Percentiles rank a stretch among this genome's conserved stretches.
These are phyloP conservation scores for Agrotis clavis DNA, from an alignment of 2,888 invertebrate species.

Conservation along the genomic window DNA sequence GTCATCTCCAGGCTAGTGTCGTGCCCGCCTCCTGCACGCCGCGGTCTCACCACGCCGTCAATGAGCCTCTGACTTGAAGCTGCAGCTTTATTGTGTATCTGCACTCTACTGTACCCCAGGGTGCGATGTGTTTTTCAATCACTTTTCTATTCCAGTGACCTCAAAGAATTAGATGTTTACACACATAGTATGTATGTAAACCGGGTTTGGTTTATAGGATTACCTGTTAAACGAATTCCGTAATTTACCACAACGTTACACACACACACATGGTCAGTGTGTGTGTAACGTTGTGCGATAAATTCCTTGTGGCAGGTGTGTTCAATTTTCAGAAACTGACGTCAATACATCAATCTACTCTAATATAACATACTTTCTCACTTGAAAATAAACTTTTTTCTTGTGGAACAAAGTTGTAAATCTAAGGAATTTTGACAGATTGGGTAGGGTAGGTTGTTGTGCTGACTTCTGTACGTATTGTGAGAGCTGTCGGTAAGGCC, in stretches of 20 bases:
- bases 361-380: too few relatives aligned
- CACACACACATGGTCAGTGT: not conserved
- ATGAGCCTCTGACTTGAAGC: slow-evolving; percentile 20
- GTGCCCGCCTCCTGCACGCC: slow-evolving; percentile 1
- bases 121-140: not conserved
- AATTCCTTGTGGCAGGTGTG: slow-evolving; percentile 28
- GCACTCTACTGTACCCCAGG: not conserved
- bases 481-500: slow-evolving; percentile 29
- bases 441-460: too few relatives aligned
- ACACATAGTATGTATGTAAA: slow-evolving; percentile 7
- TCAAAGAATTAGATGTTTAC: not conserved
- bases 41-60: slow-evolving; percentile 20
- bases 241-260: too few relatives aligned
- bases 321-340: not conserved
- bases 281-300: slow-evolving; percentile 6
- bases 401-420: too few relatives aligned
- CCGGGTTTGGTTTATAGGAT: not conserved
- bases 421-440: too few relatives aligned
- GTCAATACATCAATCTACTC: too few relatives aligned
- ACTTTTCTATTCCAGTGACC: not conserved
- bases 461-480: not conserved
- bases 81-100: not conserved
- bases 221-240: not conserved
- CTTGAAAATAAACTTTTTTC: too few relatives aligned
- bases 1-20: slow-evolving; percentile 29